Base-by-base conservation (phyloP, 2,888 invertebrate genomes). In the Aphidius colemani region DNA sequence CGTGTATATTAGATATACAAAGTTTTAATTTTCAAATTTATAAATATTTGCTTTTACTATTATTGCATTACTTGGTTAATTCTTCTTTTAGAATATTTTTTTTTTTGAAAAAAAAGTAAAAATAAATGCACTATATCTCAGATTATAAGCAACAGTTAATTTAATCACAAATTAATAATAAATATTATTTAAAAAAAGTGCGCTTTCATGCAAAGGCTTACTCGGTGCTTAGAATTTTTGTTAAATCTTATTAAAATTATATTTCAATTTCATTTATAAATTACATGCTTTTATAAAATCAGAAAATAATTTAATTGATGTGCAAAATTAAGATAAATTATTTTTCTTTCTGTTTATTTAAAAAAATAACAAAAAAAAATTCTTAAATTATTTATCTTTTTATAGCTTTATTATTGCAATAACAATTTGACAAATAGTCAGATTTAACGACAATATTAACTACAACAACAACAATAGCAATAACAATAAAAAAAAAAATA, bases 121-220 rank as follows among this genome's bases (percentile, higher is more conserved):
- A 66, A 68, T 66, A 64, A 65, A 61, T 63, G 44, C 43, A 46
- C 44, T 30, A 5, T 30, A 30, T 30, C 5, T 30, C 30, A 30
- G 30, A 0, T n/a, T 40, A 7, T 30, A 7, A 7, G 51, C 50
- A 8, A 56, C 59, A 18, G 13, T 11, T 63, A 61, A 51, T 65
- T 39, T 49, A 61, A 60, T 18, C 45, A 13, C 56, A 45, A 59
- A 53, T 61, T 13, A 46, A 48, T 44, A 43, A 40, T 11, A 53
- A 55, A 53, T 63, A 57, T 58, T 49, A 53, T 53, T 60, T 63
- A 57, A 65, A 62, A 66, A 65, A 61, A 66, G 70, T 69, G 68
- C 69, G 65, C 64, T 70, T 69, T 66, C 66, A 64, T 69, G 64
- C 70, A 67, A 69, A 70, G 69, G 70, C 69, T 59, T 46, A 39